A percentile compares a stretch with the other conserved stretches of the same genome.
phyloP scores from a whole-genome alignment of 2,113 vertebrate genomes.

The Mesembrinibis cayennensis region DNA sequence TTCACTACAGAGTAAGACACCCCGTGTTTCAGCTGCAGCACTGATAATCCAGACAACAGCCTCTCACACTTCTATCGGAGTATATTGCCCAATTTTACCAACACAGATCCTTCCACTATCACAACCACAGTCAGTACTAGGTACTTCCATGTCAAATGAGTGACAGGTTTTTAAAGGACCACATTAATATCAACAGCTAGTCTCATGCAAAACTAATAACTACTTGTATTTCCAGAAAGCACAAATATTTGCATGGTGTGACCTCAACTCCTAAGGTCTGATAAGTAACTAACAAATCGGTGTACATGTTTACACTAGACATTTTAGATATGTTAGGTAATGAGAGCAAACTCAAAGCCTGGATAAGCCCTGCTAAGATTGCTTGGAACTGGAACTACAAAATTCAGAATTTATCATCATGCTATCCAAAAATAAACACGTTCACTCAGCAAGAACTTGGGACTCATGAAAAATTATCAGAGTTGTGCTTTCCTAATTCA shows the following conservation, averaged over 20 bases:
- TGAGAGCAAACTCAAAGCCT: background rate
- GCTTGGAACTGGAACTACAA: background rate
- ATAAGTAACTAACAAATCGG: background rate
- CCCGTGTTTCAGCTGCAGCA: rapidly evolving
- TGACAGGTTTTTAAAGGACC: background rate
- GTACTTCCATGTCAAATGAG: background rate
- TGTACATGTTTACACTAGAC: background rate
- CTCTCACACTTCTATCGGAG: rapidly evolving
- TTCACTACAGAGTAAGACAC: background rate
- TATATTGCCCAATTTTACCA: rapidly evolving
- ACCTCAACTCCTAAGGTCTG: background rate
- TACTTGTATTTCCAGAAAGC: background rate
- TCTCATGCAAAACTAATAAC: background rate
- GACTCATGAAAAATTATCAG: background rate
- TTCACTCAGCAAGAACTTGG: background rate
- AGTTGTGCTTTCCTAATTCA: background rate
- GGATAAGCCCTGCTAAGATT: background rate
- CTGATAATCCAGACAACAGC: rapidly evolving
- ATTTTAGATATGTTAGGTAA: slow-evolving; percentile 12
- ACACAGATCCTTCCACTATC: background rate
- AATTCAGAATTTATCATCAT: background rate
- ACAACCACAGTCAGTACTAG: background rate
- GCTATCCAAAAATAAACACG: slow-evolving; percentile 2
- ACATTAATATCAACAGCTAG: background rate
- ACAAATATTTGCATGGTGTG: background rate